A percentile compares a stretch with the other conserved stretches of the same genome.
These are phyloP conservation scores for Drosophila anceps DNA, from an alignment of 2,888 invertebrate species.

Conservation along the genomic window DNA sequence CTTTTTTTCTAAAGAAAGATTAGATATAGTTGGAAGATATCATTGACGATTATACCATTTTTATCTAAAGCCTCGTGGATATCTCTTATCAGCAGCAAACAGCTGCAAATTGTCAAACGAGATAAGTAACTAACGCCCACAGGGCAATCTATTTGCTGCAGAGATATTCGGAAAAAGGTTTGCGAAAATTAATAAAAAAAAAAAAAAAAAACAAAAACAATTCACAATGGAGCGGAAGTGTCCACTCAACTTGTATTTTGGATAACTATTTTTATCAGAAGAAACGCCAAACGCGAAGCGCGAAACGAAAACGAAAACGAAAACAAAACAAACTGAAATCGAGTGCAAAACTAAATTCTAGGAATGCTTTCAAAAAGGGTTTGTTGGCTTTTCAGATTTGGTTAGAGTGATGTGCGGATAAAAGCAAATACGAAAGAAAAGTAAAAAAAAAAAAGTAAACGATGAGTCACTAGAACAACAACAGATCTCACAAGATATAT, in stretches of 20 bases:
- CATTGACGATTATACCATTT: neutral
- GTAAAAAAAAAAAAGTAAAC: neutral
- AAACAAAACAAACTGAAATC: slow-evolving; percentile 25
- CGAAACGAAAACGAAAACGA: slow-evolving; percentile 35
- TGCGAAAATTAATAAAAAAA: slow-evolving; percentile 24
- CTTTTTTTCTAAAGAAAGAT: neutral
- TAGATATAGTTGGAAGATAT: slow-evolving; percentile 1
- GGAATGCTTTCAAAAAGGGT: slow-evolving; percentile 37
- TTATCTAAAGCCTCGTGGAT: neutral
- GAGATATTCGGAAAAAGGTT: slow-evolving; percentile 17
- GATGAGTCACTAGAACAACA: slow-evolving; percentile 34
- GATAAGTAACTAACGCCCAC: slow-evolving; percentile 27
- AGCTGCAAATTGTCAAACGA: slow-evolving; percentile 17
- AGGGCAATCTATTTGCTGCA: slow-evolving; percentile 7
- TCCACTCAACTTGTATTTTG: slow-evolving; percentile 5
- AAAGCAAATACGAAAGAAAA: slow-evolving; percentile 6
- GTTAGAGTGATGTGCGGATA: neutral
- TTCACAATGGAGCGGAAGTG: slow-evolving; percentile 18
- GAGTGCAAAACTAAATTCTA: slow-evolving; percentile 23
- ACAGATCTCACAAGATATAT: neutral
- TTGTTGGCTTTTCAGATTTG: slow-evolving; percentile 9
- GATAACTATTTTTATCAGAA: slow-evolving; percentile 16
- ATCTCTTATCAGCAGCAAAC: slow-evolving; percentile 33
- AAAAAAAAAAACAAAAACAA: too few relatives aligned
- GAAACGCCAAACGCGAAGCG: neutral